These are phyloP conservation scores for human DNA, from an alignment of 2,113 vertebrate genomes.

Conservation along the genomic window GRCh38 chr9:7267001-7267500, in stretches of 20 bases:
- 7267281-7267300: conserved; percentile 46
- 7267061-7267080: conserved; percentile 3
- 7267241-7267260: conserved; percentile 74
- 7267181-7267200: conserved; percentile 67
- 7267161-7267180: conserved; percentile 67
- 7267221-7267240: conserved; percentile 65
- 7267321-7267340: conserved; percentile 38
- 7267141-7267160: conserved; percentile 43
- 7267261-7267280: conserved; percentile 53
- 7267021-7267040: conserved; percentile 69
- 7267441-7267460: conserved; percentile 50
- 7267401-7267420: conserved; percentile 69
- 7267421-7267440: neutral
- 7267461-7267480: conserved; percentile 69
- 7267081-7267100: conserved; percentile 57
- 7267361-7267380: conserved; percentile 55
- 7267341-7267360: conserved; percentile 40
- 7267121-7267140: conserved; percentile 67
- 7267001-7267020: conserved; percentile 59
- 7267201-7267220: conserved; percentile 65
- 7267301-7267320: neutral
- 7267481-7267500: conserved; percentile 72
- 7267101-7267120: conserved; percentile 38
- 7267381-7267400: neutral
- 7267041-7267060: conserved; percentile 44